A percentile compares a stretch with the other conserved stretches of the same genome.
These are phyloP conservation scores for Entomobrya proxima DNA, from an alignment of 2,888 invertebrate genomes.

Conservation along the genomic window DNA sequence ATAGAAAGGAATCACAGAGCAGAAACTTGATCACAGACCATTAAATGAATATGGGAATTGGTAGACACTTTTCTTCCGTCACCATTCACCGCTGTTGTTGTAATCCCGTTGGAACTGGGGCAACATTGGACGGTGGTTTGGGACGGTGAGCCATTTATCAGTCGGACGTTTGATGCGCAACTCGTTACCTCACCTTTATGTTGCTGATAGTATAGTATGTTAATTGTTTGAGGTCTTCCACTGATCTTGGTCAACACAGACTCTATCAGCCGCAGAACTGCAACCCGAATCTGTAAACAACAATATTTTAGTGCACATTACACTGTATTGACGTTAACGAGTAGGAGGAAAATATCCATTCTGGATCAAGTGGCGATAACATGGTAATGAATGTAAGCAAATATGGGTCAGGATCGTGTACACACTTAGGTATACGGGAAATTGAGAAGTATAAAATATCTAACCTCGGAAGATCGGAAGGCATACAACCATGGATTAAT, in stretches of 20 bases:
- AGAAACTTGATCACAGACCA: conserved; percentile 74
- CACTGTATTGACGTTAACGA: neutral
- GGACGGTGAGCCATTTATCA: conserved; percentile 76
- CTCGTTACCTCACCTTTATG: conserved; percentile 76
- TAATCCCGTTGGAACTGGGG: conserved; percentile 52
- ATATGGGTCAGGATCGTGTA: neutral
- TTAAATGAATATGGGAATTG: conserved; percentile 69
- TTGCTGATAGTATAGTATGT: conserved; percentile 69
- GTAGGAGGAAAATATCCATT: neutral
- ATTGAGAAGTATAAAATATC: neutral
- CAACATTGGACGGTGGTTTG: conserved; percentile 75
- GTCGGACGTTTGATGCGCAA: conserved; percentile 77
- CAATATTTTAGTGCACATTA: neutral
- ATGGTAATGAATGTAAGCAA: neutral
- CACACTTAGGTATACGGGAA: neutral
- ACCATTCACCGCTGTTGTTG: conserved; percentile 49
- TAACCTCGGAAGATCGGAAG: conserved; percentile 82
- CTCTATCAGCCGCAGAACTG: conserved; percentile 81
- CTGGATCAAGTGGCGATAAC: neutral
- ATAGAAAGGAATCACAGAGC: conserved; percentile 65
- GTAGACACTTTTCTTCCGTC: conserved; percentile 67
- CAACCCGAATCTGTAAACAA: conserved; percentile 77
- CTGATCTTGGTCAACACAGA: conserved; percentile 78
- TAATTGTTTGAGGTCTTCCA: conserved; percentile 73
- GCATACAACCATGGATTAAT: conserved; percentile 84